Conservation (phyloP, 1,140 invertebrate species). For the Bombus cullumanus region DNA sequence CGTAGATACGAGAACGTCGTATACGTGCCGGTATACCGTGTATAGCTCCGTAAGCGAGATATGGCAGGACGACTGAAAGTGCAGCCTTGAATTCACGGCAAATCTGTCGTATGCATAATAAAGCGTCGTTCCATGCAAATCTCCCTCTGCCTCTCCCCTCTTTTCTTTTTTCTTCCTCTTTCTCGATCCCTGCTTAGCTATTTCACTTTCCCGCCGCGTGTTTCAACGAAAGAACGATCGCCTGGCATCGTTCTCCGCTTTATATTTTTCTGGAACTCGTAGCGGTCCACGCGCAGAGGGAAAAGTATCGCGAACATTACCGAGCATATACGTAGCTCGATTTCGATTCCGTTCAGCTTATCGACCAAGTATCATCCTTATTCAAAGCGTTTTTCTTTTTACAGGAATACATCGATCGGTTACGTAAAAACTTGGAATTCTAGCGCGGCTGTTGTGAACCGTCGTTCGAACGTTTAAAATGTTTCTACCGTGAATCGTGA, state of each 20-base stretch:
- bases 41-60: neutral
- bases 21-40: neutral
- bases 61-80: slow-evolving; percentile 27
- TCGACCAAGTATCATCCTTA: neutral
- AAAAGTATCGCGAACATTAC: neutral
- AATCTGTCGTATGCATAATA: slow-evolving; percentile 69
- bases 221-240: slow-evolving; percentile 35
- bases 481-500: slow-evolving; percentile 4
- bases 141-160: slow-evolving; percentile 3
- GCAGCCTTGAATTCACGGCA: slow-evolving; percentile 55
- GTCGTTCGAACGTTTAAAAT: neutral
- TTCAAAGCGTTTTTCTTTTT: neutral
- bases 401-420: neutral
- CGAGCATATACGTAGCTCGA: neutral
- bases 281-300: neutral
- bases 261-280: neutral
- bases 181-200: neutral
- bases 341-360: neutral
- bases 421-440: neutral
- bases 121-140: slow-evolving; percentile 25
- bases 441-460: no score
- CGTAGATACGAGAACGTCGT: neutral
- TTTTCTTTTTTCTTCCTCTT: neutral
- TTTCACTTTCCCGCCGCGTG: slow-evolving; percentile 22
- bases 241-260: neutral